Percentiles rank a stretch among this genome's conserved stretches.
Evolutionary conservation across 2,797 vertebrate genomes (phyloP).

Genomic region (Sardinella longiceps): DNA sequence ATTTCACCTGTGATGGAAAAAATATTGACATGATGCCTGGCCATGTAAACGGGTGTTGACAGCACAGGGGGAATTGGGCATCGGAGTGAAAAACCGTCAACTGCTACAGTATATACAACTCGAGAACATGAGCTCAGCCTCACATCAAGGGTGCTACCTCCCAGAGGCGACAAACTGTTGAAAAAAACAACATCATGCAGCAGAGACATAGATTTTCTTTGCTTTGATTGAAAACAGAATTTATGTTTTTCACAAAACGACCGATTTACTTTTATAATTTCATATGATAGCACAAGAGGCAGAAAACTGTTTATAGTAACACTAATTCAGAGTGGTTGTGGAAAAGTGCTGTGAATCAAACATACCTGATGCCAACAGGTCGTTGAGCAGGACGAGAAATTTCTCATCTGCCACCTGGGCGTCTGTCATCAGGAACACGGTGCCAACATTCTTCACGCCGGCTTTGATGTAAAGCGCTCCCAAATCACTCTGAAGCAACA

Average conservation of each 20-base stretch:
- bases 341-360: not conserved
- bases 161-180: not conserved
- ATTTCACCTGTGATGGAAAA: constrained; percentile 84
- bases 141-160: not conserved
- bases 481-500: constrained; percentile 81
- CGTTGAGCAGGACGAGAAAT: constrained; percentile 94
- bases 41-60: constrained; percentile 13
- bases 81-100: not conserved
- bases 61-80: not conserved
- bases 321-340: not conserved
- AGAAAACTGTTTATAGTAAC: not conserved
- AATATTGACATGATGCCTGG: not conserved
- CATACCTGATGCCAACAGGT: constrained; percentile 92
- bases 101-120: not conserved
- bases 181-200: not conserved
- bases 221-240: not conserved
- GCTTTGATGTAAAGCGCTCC: constrained; percentile 87
- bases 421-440: constrained; percentile 91
- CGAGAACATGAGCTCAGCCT: not conserved
- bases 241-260: not conserved
- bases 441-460: constrained; percentile 87
- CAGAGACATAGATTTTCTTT: not conserved
- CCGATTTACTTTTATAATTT: not conserved
- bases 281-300: not conserved
- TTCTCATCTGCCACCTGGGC: constrained; percentile 89